Evolutionary conservation across 2,797 vertebrate species (phyloP), one percentile per base, ranked within the genome.

Genomic region (Anas bahamensis): DNA sequence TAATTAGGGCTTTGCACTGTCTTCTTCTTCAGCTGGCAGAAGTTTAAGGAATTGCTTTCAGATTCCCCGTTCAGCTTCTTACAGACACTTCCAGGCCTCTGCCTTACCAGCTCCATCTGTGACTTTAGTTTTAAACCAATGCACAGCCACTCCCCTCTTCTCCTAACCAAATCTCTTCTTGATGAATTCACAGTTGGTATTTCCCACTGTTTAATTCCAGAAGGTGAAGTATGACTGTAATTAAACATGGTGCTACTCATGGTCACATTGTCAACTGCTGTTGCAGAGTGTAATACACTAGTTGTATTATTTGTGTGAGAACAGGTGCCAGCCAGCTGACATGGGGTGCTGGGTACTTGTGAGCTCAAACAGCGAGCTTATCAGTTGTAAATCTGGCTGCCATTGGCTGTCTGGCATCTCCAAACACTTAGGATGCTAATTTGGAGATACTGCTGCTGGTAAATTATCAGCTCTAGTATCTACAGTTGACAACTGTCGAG

Each of bases 261-360:
- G 59, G 63, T 65, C 59, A 70, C 59, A 12, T 63, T 89, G 55
- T 73, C 52, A 91, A 28, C 46, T 93, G 69, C 31, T 93, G 19
- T 24, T 89, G 33, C 42, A 35, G 75, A 80, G 46, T 39, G 39
- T 35, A 74, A 86, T 59, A 50, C 26, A 61, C 41, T 60, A 31
- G 42, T 76, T 88, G 48, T 28, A 63, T 86, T 73, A 66, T 69
- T 73, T 88, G 63, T 64, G n/a, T 73, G 53, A 92, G 69, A 95
- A 60, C 60, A 94, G 86, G 53, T 92, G 88, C 86, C 90, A 91
- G 64, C 68, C 86, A 94, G 64, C 71, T 91, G 89, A 79, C 73
- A 64, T 52, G 60, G 71, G 28, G 79, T 66, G 66, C 21, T 57
- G 70, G 42, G n/a, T 78, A 74, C 77, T 86, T 88, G 83, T n/a